These are phyloP conservation scores for Sycophila texana DNA, from an alignment of 2,888 invertebrate species.

Conservation along the genomic window DNA sequence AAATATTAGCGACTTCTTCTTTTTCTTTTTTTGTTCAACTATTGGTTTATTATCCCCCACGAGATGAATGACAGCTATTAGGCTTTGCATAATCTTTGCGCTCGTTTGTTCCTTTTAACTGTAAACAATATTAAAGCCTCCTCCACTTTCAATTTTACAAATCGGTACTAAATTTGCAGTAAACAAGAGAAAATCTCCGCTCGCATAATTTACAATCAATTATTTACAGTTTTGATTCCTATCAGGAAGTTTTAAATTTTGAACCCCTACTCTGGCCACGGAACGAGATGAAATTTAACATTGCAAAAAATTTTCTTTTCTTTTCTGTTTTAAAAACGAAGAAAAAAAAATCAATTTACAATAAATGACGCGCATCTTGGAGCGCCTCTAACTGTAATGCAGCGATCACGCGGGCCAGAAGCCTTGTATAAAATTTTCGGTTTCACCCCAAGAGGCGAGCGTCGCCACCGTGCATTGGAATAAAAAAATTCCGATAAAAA, in stretches of 20 bases:
- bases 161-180: no score
- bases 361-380: not conserved
- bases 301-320: conserved; percentile 14
- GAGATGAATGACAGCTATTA: conserved; percentile 42
- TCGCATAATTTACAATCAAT: no score
- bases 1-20: conserved; percentile 26
- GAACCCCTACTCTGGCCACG: no score
- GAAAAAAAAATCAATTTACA: conserved; percentile 32
- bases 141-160: no score
- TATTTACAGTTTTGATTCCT: no score
- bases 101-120: no score
- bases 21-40: conserved; percentile 25
- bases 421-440: conserved; percentile 32
- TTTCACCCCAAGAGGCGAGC: not conserved
- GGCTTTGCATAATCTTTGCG: conserved; percentile 18
- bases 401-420: conserved; percentile 32
- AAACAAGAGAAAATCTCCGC: no score
- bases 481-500: conserved; percentile 34
- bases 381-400: not conserved
- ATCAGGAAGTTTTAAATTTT: not conserved
- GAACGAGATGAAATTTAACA: no score
- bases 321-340: conserved; percentile 1
- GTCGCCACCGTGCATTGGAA: not conserved
- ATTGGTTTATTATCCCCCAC: conserved; percentile 39
- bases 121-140: no score